Conservation (phyloP, 2,888 invertebrate species). For the Meghimatium bilineatum region DNA sequence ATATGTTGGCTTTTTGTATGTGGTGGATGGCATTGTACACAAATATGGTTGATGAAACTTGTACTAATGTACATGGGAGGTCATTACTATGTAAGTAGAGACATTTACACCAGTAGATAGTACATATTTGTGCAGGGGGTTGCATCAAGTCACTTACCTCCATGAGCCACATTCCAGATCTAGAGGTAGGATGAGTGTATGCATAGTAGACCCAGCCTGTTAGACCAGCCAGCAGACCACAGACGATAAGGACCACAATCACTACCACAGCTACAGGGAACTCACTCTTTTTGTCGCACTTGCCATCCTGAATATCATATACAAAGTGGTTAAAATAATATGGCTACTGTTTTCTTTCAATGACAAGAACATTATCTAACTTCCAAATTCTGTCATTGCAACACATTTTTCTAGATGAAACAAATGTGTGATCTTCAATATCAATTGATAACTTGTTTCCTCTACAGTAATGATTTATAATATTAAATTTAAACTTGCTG, state of each 20-base stretch:
- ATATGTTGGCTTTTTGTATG: no score
- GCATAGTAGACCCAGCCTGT: conserved; percentile 93
- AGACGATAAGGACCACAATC: conserved; percentile 78
- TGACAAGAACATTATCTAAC: neutral
- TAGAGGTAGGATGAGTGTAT: conserved; percentile 95
- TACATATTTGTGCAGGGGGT: neutral
- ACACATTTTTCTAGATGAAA: neutral
- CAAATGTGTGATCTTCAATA: no score
- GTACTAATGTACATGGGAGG: no score
- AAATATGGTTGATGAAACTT: no score
- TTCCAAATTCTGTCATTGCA: neutral
- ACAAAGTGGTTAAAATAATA: neutral
- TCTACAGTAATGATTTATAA: no score
- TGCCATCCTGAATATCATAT: conserved; percentile 20
- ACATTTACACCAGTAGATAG: no score
- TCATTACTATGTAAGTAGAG: no score
- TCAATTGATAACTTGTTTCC: no score
- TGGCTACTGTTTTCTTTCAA: neutral
- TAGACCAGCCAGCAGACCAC: conserved; percentile 84
- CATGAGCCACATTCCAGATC: conserved; percentile 96
- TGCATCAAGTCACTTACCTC: conserved; percentile 83
- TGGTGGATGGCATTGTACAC: no score
- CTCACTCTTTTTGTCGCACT: conserved; percentile 38
- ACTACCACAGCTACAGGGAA: conserved; percentile 60
- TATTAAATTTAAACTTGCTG: neutral